Conservation (phyloP, 2,797 vertebrate species). For the Pristis pectinata region DNA sequence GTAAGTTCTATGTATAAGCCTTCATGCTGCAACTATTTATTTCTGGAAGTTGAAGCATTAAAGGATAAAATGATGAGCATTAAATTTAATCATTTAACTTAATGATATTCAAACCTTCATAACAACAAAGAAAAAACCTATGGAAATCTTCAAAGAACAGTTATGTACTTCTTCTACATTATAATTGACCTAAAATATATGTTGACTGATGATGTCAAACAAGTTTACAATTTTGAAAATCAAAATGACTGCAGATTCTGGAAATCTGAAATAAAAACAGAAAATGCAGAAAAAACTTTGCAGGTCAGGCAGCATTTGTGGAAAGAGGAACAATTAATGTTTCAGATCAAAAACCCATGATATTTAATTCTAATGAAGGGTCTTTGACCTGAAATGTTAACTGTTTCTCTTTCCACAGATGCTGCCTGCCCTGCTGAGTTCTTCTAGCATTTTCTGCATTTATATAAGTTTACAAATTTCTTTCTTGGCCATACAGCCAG, state of each 20-base stretch:
- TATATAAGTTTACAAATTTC: constrained; percentile 1
- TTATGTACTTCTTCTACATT: background rate
- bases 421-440: too few relatives aligned
- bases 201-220: background rate
- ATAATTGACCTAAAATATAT: background rate
- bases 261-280: too few relatives aligned
- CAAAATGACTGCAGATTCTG: too few relatives aligned
- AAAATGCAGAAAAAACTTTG: too few relatives aligned
- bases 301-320: too few relatives aligned
- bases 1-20: background rate
- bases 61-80: background rate
- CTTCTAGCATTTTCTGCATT: too few relatives aligned
- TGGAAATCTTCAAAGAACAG: background rate
- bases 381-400: too few relatives aligned
- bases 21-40: background rate
- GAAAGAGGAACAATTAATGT: too few relatives aligned
- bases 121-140: background rate
- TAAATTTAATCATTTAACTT: constrained; percentile 9
- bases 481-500: background rate
- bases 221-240: too few relatives aligned
- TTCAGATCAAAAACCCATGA: too few relatives aligned
- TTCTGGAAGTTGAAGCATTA: background rate
- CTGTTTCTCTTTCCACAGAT: too few relatives aligned
- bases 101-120: constrained; percentile 14
- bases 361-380: too few relatives aligned